Evolutionary conservation across 1,140 invertebrate species (phyloP), one percentile per base, ranked within the genome.

Genomic region (Dreissena rostriformis): DNA sequence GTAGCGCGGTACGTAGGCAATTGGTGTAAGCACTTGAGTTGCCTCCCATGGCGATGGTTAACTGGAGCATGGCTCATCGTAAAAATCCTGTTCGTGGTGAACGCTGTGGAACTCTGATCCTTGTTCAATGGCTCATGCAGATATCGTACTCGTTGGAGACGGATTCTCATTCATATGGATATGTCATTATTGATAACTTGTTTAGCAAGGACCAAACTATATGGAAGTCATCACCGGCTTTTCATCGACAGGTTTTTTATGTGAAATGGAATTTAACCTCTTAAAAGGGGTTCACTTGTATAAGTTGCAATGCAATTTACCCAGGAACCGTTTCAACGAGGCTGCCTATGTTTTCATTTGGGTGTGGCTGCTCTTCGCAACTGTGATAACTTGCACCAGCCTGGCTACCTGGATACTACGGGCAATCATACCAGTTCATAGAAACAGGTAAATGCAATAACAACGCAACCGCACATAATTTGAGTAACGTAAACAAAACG

Each of bases 291-390:
- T 10, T 4, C n/a, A 51, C 1, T 5, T 19, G 51, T 73, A 49
- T 52, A 49, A 6, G 19, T 73, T 73, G 14, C 71, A 73, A 53
- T 73, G 71, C 51, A 15, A 53, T 52, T 52, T 73, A 52, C 49
- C 71, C 19, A 19, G 17, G 2, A 73, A 73, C 51, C 4, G 26
- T 63, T 82, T 82, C 55, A 82, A 75, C 55, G 80, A 82, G 49
- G 55, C 19, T 68, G 49, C 51, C 12, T 82, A 74, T 26, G 67
- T 74, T 57, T 68, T 82, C 14, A 26, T 82, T 1, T 82, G 80
- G 80, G 80, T 75, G 29, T 82, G 80, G 80, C 52, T 82, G 61
- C 19, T 73, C n/a, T 82, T 82, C 55, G 80, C 75, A 74, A 52
- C 80, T 65, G 26, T 82, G 51, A 57, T 75, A 12, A 82, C 71